Base-by-base conservation (phyloP, 1,140 invertebrate genomes). In the Drosophila eugracilis region DNA sequence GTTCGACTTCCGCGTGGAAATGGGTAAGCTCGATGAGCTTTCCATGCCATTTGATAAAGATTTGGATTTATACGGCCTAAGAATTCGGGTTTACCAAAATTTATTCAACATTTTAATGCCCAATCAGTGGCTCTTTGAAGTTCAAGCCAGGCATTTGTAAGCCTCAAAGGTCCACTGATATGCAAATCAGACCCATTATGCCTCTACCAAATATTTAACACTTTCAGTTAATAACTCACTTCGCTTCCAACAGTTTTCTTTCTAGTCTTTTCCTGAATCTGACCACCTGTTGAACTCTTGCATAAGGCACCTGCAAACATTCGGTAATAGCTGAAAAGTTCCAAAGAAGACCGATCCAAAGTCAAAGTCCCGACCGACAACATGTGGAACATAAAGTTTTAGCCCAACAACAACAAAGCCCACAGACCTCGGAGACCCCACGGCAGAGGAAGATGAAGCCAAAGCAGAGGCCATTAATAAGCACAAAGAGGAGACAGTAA, bases 401-500 rank as follows among this genome's bases (percentile, higher is more conserved):
- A 28, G 58, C 28, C 45, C n/a, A n/a, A n/a, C n/a, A n/a, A n/a
- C n/a, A n/a, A 49, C 28, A 67, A 42, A 34, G 15, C 60, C 45
- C 54, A 49, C 30, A 69, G 37, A 41, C 48, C 28, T 30, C 47
- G 45, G 4, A 67, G 17, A 50, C 32, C 72, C 55, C 37, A 72
- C n/a, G 52, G 34, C 36, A 45, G 48, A 44, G 26, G 28, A 67
- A 65, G 57, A n/a, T n/a, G n/a, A 55, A 59, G 57, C 62, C 73
- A 42, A 47, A 48, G 37, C 50, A 72, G 15, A 42, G 41, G 65
- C 72, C 69, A 80, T 80, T 80, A 80, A 72, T 66, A 75, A 60
- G 75, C 77, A 58, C 52, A 75, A 52, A 45, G 37, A 48, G 15
- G 30, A 45, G 48, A 9, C 37, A 28, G 22, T 10, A 30, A 52